Percentiles rank a stretch among this genome's conserved stretches.
Conservation (phyloP, 2,113 vertebrate genomes). For the Macquaria australasica region DNA sequence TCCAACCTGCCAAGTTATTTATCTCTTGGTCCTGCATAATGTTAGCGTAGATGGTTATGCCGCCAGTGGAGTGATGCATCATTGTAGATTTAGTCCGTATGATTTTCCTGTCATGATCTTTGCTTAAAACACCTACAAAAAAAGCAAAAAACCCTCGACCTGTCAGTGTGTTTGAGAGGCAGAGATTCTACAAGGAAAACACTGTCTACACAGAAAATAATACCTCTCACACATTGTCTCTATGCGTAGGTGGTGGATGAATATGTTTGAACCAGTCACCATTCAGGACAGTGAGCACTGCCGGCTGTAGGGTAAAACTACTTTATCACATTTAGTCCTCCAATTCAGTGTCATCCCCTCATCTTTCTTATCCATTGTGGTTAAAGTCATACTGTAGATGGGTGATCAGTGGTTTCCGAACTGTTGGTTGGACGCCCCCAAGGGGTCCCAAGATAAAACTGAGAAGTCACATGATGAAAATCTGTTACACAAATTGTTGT, state of each 20-base stretch:
- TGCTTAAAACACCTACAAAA: neutral
- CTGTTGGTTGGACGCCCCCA: neutral
- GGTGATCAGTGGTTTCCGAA: constrained; percentile 5
- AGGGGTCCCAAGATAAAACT: neutral
- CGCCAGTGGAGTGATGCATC: neutral
- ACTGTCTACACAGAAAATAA: neutral
- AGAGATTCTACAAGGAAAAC: neutral
- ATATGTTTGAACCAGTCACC: constrained; percentile 5
- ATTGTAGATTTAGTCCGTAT: constrained; percentile 16
- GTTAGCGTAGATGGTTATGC: neutral
- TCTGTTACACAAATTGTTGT: neutral
- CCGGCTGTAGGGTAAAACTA: constrained; percentile 9
- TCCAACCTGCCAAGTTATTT: neutral
- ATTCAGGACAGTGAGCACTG: neutral
- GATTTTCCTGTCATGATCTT: neutral
- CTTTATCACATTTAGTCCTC: neutral
- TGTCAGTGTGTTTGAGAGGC: neutral
- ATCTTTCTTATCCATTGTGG: constrained; percentile 14
- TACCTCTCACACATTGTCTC: neutral
- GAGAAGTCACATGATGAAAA: neutral
- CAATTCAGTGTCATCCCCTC: constrained; percentile 3
- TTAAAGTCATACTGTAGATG: neutral
- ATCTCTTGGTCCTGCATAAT: constrained; percentile 8
- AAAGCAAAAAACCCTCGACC: neutral
- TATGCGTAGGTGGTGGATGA: neutral